Percentiles rank a stretch among this genome's conserved stretches.
Evolutionary conservation across 2,888 invertebrate genomes (phyloP).

Genomic region (Eupelmus urozonus): DNA sequence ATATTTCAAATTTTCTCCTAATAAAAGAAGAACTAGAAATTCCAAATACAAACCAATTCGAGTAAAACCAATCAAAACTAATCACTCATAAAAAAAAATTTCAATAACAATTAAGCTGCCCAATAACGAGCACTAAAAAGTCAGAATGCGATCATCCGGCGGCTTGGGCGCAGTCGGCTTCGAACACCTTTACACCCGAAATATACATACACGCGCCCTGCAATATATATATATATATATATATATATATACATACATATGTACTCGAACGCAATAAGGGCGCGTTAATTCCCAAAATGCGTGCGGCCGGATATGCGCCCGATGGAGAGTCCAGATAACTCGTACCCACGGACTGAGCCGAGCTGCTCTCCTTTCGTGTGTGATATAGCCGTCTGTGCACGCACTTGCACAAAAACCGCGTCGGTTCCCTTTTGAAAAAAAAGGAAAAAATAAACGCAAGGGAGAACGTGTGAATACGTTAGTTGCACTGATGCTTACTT

Average conservation of each 20-base stretch:
- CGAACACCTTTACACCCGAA: no score
- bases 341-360: background rate
- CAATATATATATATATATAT: background rate
- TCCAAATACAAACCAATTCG: no score
- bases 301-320: constrained; percentile 30
- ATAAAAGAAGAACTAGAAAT: no score
- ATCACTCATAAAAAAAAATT: no score
- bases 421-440: background rate
- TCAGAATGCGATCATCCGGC: no score
- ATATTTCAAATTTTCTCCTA: no score
- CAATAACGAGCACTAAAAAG: background rate
- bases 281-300: constrained; percentile 50
- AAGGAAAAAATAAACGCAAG: no score
- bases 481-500: background rate
- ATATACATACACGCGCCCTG: background rate
- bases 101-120: no score
- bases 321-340: constrained; percentile 37
- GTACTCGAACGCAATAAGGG: background rate
- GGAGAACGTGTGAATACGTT: no score
- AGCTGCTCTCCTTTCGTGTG: background rate
- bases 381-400: constrained; percentile 37
- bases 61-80: no score
- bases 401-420: background rate
- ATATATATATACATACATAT: background rate
- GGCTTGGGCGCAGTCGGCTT: no score